Percentiles rank a stretch among this genome's conserved stretches.
phyloP scores from a whole-genome alignment of 2,113 vertebrate species.

The Perccottus glenii region DNA sequence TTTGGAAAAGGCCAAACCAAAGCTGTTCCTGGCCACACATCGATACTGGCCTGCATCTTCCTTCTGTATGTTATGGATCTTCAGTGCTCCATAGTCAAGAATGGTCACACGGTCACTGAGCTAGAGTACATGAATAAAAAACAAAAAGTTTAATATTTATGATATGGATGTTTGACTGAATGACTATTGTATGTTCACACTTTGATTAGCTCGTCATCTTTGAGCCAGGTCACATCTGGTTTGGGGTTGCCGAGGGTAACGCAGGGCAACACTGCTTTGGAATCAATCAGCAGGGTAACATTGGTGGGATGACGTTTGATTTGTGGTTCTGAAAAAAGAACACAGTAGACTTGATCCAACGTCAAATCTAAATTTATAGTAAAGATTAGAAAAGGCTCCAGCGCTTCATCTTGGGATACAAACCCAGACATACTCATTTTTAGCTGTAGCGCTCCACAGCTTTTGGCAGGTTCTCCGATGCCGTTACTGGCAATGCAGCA shows the following conservation, averaged over 20 bases:
- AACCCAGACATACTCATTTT: constrained; percentile 93
- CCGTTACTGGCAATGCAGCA: constrained; percentile 92
- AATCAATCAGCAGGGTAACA: constrained; percentile 88
- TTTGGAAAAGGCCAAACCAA: constrained; percentile 93
- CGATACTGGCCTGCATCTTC: constrained; percentile 95
- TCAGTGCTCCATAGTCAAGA: constrained; percentile 91
- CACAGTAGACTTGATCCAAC: neutral
- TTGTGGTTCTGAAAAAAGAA: constrained; percentile 86
- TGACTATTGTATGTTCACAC: constrained; percentile 60
- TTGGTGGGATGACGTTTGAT: constrained; percentile 93
- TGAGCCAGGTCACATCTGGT: constrained; percentile 94
- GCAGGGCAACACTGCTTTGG: constrained; percentile 94
- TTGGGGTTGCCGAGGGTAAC: constrained; percentile 94
- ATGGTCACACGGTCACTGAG: constrained; percentile 87
- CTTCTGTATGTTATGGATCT: constrained; percentile 93
- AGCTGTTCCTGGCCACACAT: constrained; percentile 94
- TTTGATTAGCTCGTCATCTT: constrained; percentile 88
- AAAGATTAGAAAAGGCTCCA: neutral
- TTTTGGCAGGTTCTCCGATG: constrained; percentile 86
- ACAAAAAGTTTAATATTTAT: neutral
- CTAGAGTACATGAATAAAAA: constrained; percentile 68
- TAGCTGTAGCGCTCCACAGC: constrained; percentile 95
- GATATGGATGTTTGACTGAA: too few relatives aligned
- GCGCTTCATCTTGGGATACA: neutral
- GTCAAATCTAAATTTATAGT: neutral